Conservation (phyloP, 2,888 invertebrate species). For the Trichacis sp. region DNA sequence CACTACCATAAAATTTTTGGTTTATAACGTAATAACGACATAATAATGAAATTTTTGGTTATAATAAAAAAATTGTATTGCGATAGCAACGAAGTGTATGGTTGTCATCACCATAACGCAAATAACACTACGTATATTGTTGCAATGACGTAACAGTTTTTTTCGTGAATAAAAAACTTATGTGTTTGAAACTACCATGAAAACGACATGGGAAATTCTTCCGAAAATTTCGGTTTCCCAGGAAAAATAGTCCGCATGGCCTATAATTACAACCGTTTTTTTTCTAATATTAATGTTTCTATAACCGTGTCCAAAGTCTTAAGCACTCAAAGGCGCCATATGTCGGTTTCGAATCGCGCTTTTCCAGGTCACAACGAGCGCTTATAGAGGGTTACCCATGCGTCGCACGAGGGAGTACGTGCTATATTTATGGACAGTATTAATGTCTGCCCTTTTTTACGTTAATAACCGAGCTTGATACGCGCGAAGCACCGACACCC, state of each 20-base stretch:
- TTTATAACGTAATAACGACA: too few species aligned
- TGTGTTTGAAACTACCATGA: too few species aligned
- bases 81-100: too few species aligned
- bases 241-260: not conserved
- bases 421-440: constrained; percentile 61
- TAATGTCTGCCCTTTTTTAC: constrained; percentile 57
- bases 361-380: constrained; percentile 47
- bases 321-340: constrained; percentile 48
- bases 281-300: constrained; percentile 22
- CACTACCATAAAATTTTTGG: too few species aligned
- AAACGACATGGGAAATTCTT: too few species aligned
- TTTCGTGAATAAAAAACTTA: too few species aligned
- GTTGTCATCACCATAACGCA: too few species aligned
- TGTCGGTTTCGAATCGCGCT: constrained; percentile 60
- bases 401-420: constrained; percentile 50
- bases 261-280: constrained; percentile 15
- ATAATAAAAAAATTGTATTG: too few species aligned
- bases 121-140: too few species aligned
- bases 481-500: constrained; percentile 50
- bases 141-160: too few species aligned
- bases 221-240: not conserved
- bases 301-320: constrained; percentile 13
- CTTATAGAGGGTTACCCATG: constrained; percentile 34
- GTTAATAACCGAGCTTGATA: constrained; percentile 57
- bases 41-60: too few species aligned